Percentiles rank a stretch among this genome's conserved stretches.
phyloP scores from a whole-genome alignment of 2,113 vertebrate species.

The Muscicapa adusta region DNA sequence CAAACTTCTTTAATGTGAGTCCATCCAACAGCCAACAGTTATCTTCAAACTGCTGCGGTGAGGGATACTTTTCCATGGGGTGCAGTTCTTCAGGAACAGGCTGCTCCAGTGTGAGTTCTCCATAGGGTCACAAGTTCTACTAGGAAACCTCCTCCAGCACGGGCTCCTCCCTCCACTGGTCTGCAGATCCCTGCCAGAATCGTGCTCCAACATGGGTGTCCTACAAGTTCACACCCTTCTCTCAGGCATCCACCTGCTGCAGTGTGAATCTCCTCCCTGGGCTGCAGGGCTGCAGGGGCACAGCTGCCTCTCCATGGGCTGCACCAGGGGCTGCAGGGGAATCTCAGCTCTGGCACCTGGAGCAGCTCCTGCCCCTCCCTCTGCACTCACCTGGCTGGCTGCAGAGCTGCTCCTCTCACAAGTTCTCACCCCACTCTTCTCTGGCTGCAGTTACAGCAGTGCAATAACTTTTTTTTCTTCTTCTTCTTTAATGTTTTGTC shows the following conservation, averaged over 20 bases:
- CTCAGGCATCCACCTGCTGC: background rate
- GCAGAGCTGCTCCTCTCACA: background rate
- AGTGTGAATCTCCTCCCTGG: accelerated
- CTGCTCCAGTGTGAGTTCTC: background rate
- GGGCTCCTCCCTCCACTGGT: background rate
- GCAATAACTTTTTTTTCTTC: background rate
- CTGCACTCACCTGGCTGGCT: background rate
- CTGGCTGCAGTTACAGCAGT: background rate
- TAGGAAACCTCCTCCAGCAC: background rate
- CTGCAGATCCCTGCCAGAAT: too few species aligned
- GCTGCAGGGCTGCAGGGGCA: background rate
- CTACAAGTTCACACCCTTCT: background rate
- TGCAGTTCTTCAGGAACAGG: background rate
- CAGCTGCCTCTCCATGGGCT: background rate
- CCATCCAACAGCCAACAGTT: background rate
- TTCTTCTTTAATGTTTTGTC: background rate
- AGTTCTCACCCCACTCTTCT: background rate
- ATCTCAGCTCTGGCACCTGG: background rate
- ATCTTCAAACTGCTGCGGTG: background rate
- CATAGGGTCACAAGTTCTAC: too few species aligned
- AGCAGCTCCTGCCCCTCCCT: accelerated
- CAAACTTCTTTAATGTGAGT: background rate
- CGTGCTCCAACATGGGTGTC: background rate
- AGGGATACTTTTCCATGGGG: background rate
- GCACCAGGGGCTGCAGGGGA: background rate